Base-by-base conservation (phyloP, 2,113 vertebrate genomes). In the Sula dactylatra region DNA sequence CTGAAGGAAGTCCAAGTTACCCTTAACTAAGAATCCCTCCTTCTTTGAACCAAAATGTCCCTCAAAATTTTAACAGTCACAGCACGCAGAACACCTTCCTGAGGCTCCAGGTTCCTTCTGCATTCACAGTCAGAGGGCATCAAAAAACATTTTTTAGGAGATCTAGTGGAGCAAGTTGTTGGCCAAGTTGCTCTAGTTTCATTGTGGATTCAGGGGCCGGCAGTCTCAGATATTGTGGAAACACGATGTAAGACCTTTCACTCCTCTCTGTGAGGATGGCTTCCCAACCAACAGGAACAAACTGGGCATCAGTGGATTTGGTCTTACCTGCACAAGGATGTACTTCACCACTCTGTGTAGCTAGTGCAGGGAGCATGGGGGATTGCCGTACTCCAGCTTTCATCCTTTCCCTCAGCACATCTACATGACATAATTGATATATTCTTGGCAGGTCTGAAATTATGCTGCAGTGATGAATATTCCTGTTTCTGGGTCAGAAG, bases 391-490 rank as follows among this genome's bases (percentile, higher is more conserved):
- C 38, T 94, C 52, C 49, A 58, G 65, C 69, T 93, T 94, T 81
- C 72, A 93, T 81, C 80, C 77, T 82, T 86, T 84, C 69, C 83
- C 47, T 88, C 59, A 89, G 77, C 83, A 84, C 70, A 62, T 78
- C 65, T 76, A 89, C 73, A 74, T 82, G 62, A 87, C 78, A 95
- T 82, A 94, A 85, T 16, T 91, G 94, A 94, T 93, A 80, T 77
- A 93, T 94, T 96, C 96, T 96, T 96, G 96, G 96, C 96, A 96
- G 92, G 64, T 65, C 93, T 96, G 90, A 95, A 96, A 96, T 90
- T 94, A 83, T 93, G 94, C 90, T 94, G 90, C 93, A 96, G 93
- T 78, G 72, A 94, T 94, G 91, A 95, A 90, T 96, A 92, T 94
- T 95, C 69, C 86, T 81, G 45, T 93, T 97, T 96, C 96, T 96